Evolutionary conservation across 1,140 invertebrate species (phyloP).

Genomic region (Platyscapa corneri): DNA sequence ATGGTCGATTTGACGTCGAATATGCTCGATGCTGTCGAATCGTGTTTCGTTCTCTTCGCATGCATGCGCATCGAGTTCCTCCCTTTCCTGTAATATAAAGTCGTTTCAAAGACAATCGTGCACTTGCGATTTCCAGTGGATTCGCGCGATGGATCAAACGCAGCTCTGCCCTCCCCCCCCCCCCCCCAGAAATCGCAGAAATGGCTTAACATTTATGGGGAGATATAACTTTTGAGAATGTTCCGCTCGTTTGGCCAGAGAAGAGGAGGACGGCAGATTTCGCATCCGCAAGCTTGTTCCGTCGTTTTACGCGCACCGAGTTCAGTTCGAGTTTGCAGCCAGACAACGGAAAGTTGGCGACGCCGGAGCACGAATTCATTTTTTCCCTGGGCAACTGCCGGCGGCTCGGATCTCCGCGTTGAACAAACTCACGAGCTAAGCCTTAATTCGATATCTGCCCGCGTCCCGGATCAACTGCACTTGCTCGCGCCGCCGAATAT

Average conservation of each 20-base stretch:
- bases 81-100: not conserved
- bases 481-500: not conserved
- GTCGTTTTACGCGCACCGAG: not conserved
- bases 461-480: not conserved
- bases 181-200: too few species aligned
- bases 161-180: not conserved
- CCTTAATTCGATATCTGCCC: not conserved
- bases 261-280: too few species aligned
- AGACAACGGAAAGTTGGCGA: not conserved
- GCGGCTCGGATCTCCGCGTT: too few species aligned
- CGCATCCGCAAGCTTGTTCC: not conserved
- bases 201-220: not conserved
- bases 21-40: not conserved
- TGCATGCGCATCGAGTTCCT: not conserved
- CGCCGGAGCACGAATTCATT: not conserved
- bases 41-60: not conserved
- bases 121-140: not conserved
- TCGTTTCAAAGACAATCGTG: constrained; percentile 22
- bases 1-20: not conserved
- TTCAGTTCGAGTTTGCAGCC: not conserved
- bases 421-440: too few species aligned
- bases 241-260: constrained; percentile 13
- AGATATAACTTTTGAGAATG: not conserved
- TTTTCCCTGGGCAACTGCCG: not conserved
- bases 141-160: not conserved